phyloP scores from a whole-genome alignment of 2,797 vertebrate genomes.

The Lagorchestes hirsutus region DNA sequence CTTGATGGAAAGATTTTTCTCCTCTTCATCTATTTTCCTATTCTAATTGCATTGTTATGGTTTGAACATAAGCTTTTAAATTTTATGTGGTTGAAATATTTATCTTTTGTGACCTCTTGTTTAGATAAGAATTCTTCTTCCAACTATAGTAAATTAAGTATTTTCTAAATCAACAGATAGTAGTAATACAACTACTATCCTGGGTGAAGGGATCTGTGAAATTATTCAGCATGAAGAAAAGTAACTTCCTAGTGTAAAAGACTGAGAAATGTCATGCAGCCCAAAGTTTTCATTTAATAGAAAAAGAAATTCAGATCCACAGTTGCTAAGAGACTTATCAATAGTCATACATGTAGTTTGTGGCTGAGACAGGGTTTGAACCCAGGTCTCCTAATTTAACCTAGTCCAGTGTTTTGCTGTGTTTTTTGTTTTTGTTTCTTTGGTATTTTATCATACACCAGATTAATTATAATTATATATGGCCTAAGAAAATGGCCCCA shows the following conservation, averaged over 20 bases:
- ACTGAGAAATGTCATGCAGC: background rate
- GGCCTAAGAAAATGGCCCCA: background rate
- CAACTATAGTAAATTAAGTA: background rate
- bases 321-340: background rate
- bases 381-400: too few relatives aligned
- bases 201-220: background rate
- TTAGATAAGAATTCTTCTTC: background rate
- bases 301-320: background rate
- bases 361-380: background rate
- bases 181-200: background rate
- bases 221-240: background rate
- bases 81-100: too few relatives aligned
- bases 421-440: too few relatives aligned
- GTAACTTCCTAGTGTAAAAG: background rate
- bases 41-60: background rate
- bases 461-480: background rate
- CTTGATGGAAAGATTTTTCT: background rate
- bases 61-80: too few relatives aligned
- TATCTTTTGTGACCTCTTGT: background rate
- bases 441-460: too few relatives aligned
- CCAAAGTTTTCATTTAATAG: background rate
- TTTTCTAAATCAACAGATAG: background rate
- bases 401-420: too few relatives aligned
- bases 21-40: background rate
- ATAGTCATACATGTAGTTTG: background rate